Conservation (phyloP, 2,888 invertebrate species). For the Himalopsyche anomala region DNA sequence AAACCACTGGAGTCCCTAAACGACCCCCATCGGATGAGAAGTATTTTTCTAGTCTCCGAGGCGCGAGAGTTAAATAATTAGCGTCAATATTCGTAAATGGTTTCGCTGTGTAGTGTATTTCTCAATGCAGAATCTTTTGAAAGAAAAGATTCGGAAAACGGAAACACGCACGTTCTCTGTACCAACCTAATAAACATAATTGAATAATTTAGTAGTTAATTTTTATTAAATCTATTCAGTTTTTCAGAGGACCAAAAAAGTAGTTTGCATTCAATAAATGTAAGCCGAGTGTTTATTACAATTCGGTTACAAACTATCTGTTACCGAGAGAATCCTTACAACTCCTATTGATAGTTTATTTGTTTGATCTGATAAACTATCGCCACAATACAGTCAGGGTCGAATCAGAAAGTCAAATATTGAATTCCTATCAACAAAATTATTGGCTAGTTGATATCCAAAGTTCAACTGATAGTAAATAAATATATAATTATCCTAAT, state of each 20-base stretch:
- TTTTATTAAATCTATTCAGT: too few relatives aligned
- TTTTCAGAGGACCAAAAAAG: neutral
- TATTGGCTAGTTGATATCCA: neutral
- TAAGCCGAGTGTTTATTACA: neutral
- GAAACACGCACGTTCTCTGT: too few relatives aligned
- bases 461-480: neutral
- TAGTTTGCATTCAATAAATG: neutral
- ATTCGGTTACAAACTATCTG: neutral
- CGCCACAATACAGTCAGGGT: neutral
- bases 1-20: too few relatives aligned
- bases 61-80: too few relatives aligned
- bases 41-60: too few relatives aligned
- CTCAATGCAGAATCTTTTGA: too few relatives aligned
- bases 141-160: too few relatives aligned
- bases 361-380: neutral
- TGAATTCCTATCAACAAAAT: neutral
- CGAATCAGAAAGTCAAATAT: conserved; percentile 13
- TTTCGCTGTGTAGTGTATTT: too few relatives aligned
- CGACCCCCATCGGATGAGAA: too few relatives aligned
- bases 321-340: neutral
- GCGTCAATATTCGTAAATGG: too few relatives aligned
- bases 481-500: neutral
- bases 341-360: neutral
- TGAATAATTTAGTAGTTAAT: too few relatives aligned
- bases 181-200: too few relatives aligned